phyloP scores from a whole-genome alignment of 2,113 vertebrate species.

The Callipepla squamata region DNA sequence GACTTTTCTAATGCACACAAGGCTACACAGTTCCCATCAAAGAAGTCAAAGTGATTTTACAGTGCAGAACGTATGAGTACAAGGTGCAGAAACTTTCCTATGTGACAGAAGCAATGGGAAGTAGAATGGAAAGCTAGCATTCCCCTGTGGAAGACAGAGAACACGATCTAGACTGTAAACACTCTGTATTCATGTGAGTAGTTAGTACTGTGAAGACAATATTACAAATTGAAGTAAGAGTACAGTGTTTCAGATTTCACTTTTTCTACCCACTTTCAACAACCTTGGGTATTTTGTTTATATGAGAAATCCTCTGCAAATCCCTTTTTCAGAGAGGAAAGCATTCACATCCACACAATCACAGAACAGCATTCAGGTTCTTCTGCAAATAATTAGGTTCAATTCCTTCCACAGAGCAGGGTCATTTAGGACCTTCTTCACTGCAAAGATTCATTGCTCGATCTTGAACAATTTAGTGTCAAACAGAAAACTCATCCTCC shows the following conservation, averaged over 20 bases:
- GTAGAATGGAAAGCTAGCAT: neutral
- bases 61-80: neutral
- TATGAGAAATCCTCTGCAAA: neutral
- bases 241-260: neutral
- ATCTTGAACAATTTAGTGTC: neutral
- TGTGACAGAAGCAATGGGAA: neutral
- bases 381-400: neutral
- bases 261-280: neutral
- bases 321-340: neutral
- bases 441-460: neutral
- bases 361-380: neutral
- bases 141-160: neutral
- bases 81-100: neutral
- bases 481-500: neutral
- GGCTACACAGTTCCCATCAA: neutral
- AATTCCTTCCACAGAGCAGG: neutral
- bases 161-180: neutral
- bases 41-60: conserved; percentile 41
- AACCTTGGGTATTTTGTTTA: neutral
- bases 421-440: neutral
- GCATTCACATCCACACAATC: neutral
- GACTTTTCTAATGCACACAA: conserved; percentile 11
- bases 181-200: neutral
- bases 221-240: neutral
- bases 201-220: neutral